Percentiles rank a stretch among this genome's conserved stretches.
Evolutionary conservation across 2,888 invertebrate species (phyloP).

Genomic region (Rugalucina vietnamica): DNA sequence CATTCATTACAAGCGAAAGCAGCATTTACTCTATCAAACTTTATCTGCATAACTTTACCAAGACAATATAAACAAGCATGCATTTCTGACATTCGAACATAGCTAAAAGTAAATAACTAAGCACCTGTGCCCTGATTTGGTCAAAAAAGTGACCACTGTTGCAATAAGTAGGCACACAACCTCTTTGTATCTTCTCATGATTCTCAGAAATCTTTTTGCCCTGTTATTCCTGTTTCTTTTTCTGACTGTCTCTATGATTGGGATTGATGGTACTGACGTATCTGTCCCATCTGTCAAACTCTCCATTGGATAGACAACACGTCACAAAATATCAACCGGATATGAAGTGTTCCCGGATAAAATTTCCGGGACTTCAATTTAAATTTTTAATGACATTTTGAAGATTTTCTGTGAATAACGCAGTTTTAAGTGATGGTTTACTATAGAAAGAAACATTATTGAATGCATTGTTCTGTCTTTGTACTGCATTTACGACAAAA

Average conservation of each 20-base stretch:
- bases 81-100: too few species aligned
- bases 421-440: too few species aligned
- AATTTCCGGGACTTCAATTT: not conserved
- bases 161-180: conserved; percentile 54
- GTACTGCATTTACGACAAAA: too few species aligned
- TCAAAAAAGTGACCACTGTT: conserved; percentile 55
- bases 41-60: too few species aligned
- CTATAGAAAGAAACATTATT: too few species aligned
- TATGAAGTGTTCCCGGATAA: conserved; percentile 13
- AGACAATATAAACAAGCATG: too few species aligned
- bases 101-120: too few species aligned
- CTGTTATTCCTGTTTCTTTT: conserved; percentile 52
- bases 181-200: conserved; percentile 69
- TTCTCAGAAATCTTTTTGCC: conserved; percentile 44
- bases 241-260: not conserved
- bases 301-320: conserved; percentile 76
- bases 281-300: conserved; percentile 56
- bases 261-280: conserved; percentile 36
- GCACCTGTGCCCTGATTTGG: conserved; percentile 68
- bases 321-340: conserved; percentile 63
- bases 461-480: too few species aligned
- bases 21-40: too few species aligned
- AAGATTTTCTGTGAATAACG: too few species aligned
- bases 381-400: too few species aligned
- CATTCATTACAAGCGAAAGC: too few species aligned